Evolutionary conservation across 2,797 vertebrate species (phyloP).

Genomic region (Macrochelys suwanniensis): DNA sequence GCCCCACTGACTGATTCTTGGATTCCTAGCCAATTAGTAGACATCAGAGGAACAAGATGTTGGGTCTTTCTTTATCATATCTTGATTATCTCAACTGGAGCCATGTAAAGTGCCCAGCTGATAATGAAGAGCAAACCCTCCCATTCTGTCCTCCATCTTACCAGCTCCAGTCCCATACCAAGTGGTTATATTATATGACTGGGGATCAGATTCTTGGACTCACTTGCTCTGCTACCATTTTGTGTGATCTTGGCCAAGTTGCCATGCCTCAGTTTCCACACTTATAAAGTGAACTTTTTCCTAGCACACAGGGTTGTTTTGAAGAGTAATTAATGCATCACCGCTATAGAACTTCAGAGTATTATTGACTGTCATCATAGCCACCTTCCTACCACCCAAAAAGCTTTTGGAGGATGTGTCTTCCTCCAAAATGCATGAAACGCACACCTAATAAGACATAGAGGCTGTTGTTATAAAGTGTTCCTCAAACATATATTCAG

Average conservation of each 20-base stretch:
- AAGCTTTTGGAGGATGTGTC: background rate
- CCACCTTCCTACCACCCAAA: background rate
- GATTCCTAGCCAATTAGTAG: background rate
- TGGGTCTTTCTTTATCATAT: background rate
- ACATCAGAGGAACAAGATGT: background rate
- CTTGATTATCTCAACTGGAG: background rate
- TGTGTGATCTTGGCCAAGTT: background rate
- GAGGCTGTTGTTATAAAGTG: background rate
- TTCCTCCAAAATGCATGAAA: background rate
- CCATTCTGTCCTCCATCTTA: background rate
- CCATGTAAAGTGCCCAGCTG: background rate
- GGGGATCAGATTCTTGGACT: background rate
- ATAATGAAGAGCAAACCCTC: background rate
- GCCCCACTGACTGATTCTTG: background rate
- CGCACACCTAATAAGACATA: background rate
- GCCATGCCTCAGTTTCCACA: background rate
- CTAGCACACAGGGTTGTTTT: background rate
- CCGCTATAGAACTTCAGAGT: background rate
- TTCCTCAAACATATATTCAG: background rate
- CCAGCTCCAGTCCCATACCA: background rate
- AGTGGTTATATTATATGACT: background rate
- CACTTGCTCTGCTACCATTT: background rate
- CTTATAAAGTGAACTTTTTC: background rate
- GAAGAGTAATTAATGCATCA: background rate
- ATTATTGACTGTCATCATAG: background rate